Conservation (phyloP, 2,113 vertebrate species). For the Limnothrissa miodon region DNA sequence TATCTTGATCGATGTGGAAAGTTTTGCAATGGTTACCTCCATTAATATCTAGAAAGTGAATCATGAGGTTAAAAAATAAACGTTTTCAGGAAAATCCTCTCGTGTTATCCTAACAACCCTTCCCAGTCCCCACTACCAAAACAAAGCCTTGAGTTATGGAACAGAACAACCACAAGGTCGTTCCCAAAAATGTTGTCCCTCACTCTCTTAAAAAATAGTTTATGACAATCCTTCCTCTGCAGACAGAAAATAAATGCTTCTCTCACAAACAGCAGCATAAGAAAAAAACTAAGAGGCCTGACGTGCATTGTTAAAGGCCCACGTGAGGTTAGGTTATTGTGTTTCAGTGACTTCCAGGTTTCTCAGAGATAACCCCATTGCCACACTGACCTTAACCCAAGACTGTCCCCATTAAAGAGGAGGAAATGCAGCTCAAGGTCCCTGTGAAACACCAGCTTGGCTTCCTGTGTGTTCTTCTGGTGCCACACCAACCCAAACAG, state of each 20-base stretch:
- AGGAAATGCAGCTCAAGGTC: slow-evolving; percentile 51
- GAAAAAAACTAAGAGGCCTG: background rate
- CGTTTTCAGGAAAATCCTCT: background rate
- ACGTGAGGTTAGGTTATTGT: slow-evolving; percentile 41
- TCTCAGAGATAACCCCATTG: slow-evolving; percentile 36
- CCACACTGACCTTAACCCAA: slow-evolving; percentile 32
- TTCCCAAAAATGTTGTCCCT: background rate
- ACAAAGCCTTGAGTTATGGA: background rate
- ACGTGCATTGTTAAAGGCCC: slow-evolving; percentile 30
- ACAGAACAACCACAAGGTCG: background rate
- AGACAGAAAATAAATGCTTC: background rate
- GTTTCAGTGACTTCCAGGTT: slow-evolving; percentile 54
- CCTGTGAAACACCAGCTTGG: slow-evolving; percentile 29
- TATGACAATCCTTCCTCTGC: background rate
- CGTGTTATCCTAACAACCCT: background rate
- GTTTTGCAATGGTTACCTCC: background rate
- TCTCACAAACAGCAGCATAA: background rate
- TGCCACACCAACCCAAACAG: slow-evolving; percentile 12
- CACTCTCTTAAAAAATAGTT: background rate
- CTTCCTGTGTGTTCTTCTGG: slow-evolving; percentile 26
- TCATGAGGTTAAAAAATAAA: background rate
- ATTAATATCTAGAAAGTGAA: background rate
- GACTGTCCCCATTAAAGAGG: slow-evolving; percentile 38
- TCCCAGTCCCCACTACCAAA: background rate
- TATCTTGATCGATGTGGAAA: background rate